Evolutionary conservation across 2,113 vertebrate species (phyloP).

Genomic region (Stegastes partitus): DNA sequence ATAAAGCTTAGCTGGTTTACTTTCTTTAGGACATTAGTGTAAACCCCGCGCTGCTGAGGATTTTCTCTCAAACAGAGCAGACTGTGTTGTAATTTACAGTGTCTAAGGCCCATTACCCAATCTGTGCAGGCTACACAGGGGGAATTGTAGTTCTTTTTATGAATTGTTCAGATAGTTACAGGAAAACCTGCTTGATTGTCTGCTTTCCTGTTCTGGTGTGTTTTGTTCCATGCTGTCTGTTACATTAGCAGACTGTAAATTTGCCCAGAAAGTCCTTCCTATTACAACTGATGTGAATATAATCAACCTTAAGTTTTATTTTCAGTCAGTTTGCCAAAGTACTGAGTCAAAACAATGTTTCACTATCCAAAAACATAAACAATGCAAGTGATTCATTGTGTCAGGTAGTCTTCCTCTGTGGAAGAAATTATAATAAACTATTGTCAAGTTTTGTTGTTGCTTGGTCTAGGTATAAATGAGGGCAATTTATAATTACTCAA

Average conservation of each 20-base stretch:
- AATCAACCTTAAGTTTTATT: not conserved
- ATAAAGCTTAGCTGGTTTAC: slow-evolving; percentile 21
- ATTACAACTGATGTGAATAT: not conserved
- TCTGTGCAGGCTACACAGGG: not conserved
- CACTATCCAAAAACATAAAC: too few relatives aligned
- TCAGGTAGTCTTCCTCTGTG: too few relatives aligned
- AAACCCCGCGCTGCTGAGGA: slow-evolving; percentile 3
- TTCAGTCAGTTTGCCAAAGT: too few relatives aligned
- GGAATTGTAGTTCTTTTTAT: not conserved
- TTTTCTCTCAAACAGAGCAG: slow-evolving; percentile 17
- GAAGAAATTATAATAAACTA: not conserved
- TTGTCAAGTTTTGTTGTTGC: too few relatives aligned
- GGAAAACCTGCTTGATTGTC: not conserved
- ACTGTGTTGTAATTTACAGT: slow-evolving; percentile 2
- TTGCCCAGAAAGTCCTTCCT: not conserved
- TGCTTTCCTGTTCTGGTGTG: not conserved
- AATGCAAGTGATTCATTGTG: too few relatives aligned
- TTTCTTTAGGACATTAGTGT: slow-evolving; percentile 6
- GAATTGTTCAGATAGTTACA: not conserved
- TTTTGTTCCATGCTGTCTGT: not conserved
- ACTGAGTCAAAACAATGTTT: too few relatives aligned
- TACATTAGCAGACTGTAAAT: not conserved
- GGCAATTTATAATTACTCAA: too few relatives aligned
- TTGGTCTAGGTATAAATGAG: too few relatives aligned
- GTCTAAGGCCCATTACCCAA: not conserved